These are phyloP conservation scores for Listronotus bonariensis DNA, from an alignment of 1,140 invertebrate species.

Conservation along the genomic window DNA sequence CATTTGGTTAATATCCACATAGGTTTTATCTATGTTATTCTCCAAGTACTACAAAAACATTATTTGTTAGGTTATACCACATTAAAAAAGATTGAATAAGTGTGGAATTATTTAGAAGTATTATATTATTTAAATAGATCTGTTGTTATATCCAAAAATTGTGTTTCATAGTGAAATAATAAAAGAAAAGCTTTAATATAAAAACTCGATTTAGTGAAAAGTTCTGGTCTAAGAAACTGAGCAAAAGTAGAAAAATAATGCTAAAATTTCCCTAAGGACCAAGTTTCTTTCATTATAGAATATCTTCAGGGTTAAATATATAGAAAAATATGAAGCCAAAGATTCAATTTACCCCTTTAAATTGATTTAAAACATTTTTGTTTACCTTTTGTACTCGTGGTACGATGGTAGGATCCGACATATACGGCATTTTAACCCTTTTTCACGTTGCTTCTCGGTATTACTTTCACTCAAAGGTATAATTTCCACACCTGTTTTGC, in stretches of 20 bases:
- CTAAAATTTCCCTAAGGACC: too few species aligned
- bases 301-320: neutral
- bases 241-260: too few species aligned
- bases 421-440: constrained; percentile 44
- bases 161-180: too few species aligned
- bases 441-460: constrained; percentile 11
- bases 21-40: constrained; percentile 60
- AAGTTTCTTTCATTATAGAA: neutral
- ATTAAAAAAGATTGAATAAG: neutral
- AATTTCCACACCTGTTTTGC: constrained; percentile 7
- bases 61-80: neutral
- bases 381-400: constrained; percentile 51
- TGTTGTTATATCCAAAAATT: too few species aligned
- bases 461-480: constrained; percentile 9
- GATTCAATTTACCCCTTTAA: neutral
- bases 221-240: too few species aligned
- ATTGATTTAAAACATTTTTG: neutral
- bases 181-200: too few species aligned
- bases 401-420: constrained; percentile 48
- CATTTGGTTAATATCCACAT: constrained; percentile 64
- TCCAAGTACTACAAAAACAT: constrained; percentile 59
- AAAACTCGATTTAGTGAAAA: too few species aligned
- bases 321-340: neutral
- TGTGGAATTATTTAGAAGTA: too few species aligned
- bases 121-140: too few species aligned